Conservation (phyloP, 2,888 invertebrate species). For the Drosophila demipolita region DNA sequence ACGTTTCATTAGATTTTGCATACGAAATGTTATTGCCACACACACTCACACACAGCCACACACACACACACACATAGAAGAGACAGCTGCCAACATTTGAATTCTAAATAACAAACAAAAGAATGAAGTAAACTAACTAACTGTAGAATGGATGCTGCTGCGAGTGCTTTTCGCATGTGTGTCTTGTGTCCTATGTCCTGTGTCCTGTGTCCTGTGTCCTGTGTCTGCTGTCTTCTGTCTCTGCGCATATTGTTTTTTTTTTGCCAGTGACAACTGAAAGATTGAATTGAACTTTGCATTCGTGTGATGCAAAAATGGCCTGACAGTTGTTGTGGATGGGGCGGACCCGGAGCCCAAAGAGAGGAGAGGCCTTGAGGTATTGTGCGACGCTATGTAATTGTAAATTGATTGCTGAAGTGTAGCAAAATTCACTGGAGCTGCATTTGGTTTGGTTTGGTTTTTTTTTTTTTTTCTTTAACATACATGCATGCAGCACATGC, state of each 20-base stretch:
- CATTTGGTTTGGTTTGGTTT: background rate
- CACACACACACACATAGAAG: background rate
- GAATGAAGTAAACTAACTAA: slow-evolving; percentile 38
- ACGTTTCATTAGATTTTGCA: slow-evolving; percentile 79
- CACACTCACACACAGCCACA: slow-evolving; percentile 19
- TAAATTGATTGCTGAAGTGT: slow-evolving; percentile 75
- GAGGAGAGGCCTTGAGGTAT: slow-evolving; percentile 17
- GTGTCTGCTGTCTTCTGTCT: background rate
- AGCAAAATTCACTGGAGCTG: slow-evolving; percentile 54
- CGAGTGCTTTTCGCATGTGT: slow-evolving; percentile 9
- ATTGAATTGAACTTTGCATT: slow-evolving; percentile 80
- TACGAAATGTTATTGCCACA: slow-evolving; percentile 54
- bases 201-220: too few relatives aligned
- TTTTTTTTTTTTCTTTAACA: background rate
- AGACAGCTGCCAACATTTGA: slow-evolving; percentile 47
- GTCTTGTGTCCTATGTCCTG: background rate
- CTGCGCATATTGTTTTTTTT: slow-evolving; percentile 57
- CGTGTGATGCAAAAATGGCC: slow-evolving; percentile 40
- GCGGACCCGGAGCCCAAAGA: background rate
- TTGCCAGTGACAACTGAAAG: slow-evolving; percentile 80
- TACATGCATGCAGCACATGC: background rate
- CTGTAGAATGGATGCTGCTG: slow-evolving; percentile 15
- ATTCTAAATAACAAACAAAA: slow-evolving; percentile 54
- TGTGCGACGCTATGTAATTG: slow-evolving; percentile 64
- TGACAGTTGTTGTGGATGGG: background rate